Conservation (phyloP, 2,888 invertebrate species). For the Balanococcus diminutus region DNA sequence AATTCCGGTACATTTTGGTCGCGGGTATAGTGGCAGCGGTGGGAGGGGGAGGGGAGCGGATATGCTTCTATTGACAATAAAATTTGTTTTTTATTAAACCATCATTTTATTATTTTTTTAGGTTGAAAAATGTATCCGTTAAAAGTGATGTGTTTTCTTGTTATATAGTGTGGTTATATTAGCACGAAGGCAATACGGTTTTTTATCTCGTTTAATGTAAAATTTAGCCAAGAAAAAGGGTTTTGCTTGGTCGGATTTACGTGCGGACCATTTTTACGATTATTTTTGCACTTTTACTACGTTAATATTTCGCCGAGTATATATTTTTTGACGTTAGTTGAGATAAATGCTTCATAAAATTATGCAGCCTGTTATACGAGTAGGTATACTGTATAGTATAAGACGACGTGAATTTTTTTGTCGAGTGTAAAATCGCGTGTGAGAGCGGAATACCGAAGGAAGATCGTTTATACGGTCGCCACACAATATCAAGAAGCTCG, state of each 20-base stretch:
- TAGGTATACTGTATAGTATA: neutral
- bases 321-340: conserved; percentile 23
- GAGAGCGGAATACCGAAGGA: neutral
- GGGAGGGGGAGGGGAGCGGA: neutral
- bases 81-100: conserved; percentile 27
- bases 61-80: conserved; percentile 21
- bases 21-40: neutral
- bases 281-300: conserved; percentile 22
- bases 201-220: conserved; percentile 30
- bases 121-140: neutral
- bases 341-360: conserved; percentile 41
- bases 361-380: neutral
- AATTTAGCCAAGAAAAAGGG: neutral
- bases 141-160: neutral
- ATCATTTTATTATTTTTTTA: conserved; percentile 6
- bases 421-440: neutral
- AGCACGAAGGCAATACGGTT: neutral
- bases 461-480: neutral
- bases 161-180: neutral
- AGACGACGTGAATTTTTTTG: neutral
- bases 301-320: conserved; percentile 12
- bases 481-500: neutral
- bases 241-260: conserved; percentile 14
- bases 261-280: conserved; percentile 25
- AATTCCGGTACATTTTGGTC: neutral